phyloP scores from a whole-genome alignment of 2,113 vertebrate genomes.

The Dascyllus trimaculatus region DNA sequence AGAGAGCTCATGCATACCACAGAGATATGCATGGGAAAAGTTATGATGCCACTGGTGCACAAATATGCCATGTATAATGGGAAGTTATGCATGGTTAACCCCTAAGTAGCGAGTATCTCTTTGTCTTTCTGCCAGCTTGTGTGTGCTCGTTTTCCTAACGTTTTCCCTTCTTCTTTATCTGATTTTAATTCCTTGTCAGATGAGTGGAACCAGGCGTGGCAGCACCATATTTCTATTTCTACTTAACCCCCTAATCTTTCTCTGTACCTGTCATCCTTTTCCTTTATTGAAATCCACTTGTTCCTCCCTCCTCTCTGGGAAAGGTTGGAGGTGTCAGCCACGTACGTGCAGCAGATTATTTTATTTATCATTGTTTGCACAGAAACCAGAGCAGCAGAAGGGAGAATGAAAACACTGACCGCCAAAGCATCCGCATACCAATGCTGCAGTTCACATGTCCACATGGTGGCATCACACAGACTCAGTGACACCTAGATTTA shows the following conservation, averaged over 20 bases:
- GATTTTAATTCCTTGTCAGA: conserved; percentile 66
- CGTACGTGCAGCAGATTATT: conserved; percentile 57
- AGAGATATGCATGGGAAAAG: conserved; percentile 55
- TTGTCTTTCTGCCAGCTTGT: conserved; percentile 24
- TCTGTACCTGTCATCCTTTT: conserved; percentile 12
- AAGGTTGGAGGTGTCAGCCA: conserved; percentile 51
- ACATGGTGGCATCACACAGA: conserved; percentile 20
- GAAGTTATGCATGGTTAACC: conserved; percentile 46
- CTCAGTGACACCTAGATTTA: conserved; percentile 16
- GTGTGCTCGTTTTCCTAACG: conserved; percentile 13
- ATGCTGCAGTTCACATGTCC: conserved; percentile 26
- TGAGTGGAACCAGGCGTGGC: conserved; percentile 49
- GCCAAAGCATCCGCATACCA: conserved; percentile 59
- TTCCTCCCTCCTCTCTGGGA: conserved; percentile 28
- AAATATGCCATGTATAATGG: conserved; percentile 40
- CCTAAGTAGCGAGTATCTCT: conserved; percentile 8
- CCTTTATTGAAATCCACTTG: conserved; percentile 34
- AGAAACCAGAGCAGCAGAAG: conserved; percentile 66
- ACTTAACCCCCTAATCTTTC: neutral
- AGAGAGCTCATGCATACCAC: conserved; percentile 29
- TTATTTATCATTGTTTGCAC: conserved; percentile 79
- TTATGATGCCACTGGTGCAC: conserved; percentile 29
- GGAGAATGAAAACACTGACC: conserved; percentile 59
- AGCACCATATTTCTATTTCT: conserved; percentile 34
- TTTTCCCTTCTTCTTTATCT: conserved; percentile 21